These are phyloP conservation scores for Petrocephalus zakoni DNA, from an alignment of 2,113 vertebrate species.

Conservation along the genomic window DNA sequence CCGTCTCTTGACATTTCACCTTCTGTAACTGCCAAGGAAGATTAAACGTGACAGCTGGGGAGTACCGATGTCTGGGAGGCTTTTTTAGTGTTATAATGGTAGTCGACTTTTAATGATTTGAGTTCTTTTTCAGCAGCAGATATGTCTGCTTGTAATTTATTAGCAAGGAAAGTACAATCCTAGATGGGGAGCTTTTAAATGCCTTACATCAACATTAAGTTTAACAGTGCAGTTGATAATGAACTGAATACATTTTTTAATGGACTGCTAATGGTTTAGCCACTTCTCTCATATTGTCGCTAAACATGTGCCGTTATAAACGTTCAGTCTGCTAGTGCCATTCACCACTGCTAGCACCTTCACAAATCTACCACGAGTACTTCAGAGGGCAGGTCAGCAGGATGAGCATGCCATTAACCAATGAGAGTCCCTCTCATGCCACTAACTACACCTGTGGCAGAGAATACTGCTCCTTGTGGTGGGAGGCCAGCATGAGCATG, in stretches of 20 bases:
- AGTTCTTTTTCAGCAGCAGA: constrained; percentile 22
- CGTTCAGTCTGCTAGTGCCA: neutral
- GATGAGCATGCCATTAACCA: neutral
- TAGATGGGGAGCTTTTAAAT: constrained; percentile 26
- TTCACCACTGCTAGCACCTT: neutral
- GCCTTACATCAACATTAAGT: constrained; percentile 27
- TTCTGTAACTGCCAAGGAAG: constrained; percentile 20
- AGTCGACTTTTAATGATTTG: constrained; percentile 21
- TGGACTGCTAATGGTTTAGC: neutral
- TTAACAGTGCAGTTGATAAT: constrained; percentile 12
- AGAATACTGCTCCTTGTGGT: neutral
- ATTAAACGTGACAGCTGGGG: constrained; percentile 26
- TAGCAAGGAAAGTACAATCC: constrained; percentile 17
- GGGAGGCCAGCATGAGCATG: neutral
- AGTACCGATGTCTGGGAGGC: constrained; percentile 19
- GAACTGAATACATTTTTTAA: neutral
- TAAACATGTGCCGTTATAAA: neutral
- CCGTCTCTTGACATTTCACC: constrained; percentile 31
- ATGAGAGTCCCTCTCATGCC: neutral
- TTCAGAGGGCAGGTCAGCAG: neutral
- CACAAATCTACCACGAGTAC: neutral
- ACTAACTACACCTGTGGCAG: neutral
- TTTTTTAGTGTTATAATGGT: constrained; percentile 26
- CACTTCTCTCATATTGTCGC: neutral
- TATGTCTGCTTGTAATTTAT: constrained; percentile 35